Conservation (phyloP, 2,113 vertebrate genomes). For the Oxyura jamaicensis region DNA sequence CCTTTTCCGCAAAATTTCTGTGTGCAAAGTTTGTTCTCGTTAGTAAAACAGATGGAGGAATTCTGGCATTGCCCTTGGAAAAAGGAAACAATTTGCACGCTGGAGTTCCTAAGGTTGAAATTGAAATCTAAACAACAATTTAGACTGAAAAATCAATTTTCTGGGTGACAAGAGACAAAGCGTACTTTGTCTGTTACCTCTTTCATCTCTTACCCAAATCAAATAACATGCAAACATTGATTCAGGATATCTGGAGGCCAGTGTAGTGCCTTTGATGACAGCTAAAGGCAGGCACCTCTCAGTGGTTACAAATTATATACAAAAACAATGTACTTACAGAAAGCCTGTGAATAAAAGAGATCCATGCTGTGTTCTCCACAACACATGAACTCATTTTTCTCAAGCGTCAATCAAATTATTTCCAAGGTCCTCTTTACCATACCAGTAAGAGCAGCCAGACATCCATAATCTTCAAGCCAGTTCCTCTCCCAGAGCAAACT, state of each 20-base stretch:
- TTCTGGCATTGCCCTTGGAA: not conserved
- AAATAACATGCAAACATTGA: not conserved
- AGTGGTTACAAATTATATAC: not conserved
- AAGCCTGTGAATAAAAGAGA: not conserved
- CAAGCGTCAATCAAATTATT: not conserved
- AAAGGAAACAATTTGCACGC: rapidly evolving
- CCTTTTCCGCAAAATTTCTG: not conserved
- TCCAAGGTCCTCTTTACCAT: not conserved
- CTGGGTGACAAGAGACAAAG: not conserved
- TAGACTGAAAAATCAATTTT: not conserved
- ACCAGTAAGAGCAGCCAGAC: not conserved
- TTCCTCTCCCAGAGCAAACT: not conserved
- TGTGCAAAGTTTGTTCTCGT: not conserved
- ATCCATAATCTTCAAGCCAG: not conserved
- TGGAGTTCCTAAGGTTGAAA: not conserved
- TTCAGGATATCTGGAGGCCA: not conserved
- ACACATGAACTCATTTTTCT: not conserved
- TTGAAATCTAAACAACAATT: not conserved
- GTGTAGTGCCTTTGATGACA: not conserved
- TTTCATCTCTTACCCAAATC: not conserved
- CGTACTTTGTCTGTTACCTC: too few species aligned
- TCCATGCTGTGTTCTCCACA: not conserved
- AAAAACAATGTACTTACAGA: not conserved
- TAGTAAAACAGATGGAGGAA: not conserved
- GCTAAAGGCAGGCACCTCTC: not conserved